Conservation (phyloP, 2,113 vertebrate genomes). For the Equus przewalskii region DNA sequence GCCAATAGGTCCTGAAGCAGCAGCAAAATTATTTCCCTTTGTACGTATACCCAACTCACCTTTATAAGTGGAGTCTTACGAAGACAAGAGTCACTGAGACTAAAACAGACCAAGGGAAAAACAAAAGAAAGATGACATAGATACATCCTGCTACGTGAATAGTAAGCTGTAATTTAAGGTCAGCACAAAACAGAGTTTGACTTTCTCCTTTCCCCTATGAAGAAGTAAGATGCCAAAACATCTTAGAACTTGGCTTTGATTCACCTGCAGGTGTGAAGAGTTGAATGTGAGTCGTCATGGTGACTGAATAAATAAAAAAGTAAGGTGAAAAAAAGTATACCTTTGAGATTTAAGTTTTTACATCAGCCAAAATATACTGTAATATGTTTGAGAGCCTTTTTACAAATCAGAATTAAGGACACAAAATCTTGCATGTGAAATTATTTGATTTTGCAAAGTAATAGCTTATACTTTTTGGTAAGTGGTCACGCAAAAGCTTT, state of each 20-base stretch:
- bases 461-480: not conserved
- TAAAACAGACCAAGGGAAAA: not conserved
- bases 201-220: conserved; percentile 58
- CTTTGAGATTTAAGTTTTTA: conserved; percentile 68
- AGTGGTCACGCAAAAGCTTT: not conserved
- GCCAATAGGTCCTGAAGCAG: not conserved
- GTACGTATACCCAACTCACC: not conserved
- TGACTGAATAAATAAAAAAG: conserved; percentile 81
- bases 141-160: not conserved
- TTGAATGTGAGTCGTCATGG: conserved; percentile 76
- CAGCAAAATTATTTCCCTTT: not conserved
- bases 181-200: conserved; percentile 41
- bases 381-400: conserved; percentile 35
- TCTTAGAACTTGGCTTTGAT: conserved; percentile 74
- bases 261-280: conserved; percentile 80
- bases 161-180: not conserved
- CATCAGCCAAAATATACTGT: conserved; percentile 61
- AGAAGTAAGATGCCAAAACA: conserved; percentile 69
- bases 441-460: not conserved
- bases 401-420: not conserved
- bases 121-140: not conserved
- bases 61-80: not conserved
- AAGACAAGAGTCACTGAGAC: not conserved
- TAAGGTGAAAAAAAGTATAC: conserved; percentile 44
- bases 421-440: not conserved